Evolutionary conservation across 2,797 vertebrate species (phyloP).

Genomic region (Leptodactylus fallax): DNA sequence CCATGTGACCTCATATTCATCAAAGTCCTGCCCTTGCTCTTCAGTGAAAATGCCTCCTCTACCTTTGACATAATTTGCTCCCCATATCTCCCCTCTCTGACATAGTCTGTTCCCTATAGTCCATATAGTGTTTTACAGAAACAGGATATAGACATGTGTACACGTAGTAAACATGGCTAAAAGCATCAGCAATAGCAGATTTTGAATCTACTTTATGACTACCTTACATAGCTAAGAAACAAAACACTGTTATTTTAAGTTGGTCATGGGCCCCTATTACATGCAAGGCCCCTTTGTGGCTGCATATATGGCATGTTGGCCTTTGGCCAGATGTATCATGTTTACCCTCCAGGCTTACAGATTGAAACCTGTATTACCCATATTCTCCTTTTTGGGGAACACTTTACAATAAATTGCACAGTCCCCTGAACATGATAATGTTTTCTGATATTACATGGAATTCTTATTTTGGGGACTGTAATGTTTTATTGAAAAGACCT

Average conservation of each 20-base stretch:
- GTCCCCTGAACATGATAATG: not conserved
- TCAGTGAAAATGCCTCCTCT: no score
- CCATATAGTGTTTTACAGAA: no score
- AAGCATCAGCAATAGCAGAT: no score
- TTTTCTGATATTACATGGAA: not conserved
- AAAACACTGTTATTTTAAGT: not conserved
- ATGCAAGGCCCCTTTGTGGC: not conserved
- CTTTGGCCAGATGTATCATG: not conserved
- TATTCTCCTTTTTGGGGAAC: not conserved
- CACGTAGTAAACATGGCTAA: no score
- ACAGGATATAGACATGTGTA: no score
- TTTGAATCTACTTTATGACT: no score
- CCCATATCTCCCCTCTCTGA: no score
- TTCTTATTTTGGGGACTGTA: not conserved
- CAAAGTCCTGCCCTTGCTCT: no score
- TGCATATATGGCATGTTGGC: not conserved
- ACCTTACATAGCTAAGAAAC: no score
- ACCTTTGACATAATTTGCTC: no score
- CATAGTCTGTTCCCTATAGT: no score
- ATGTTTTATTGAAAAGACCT: not conserved
- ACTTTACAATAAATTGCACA: not conserved
- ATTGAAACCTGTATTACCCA: not conserved
- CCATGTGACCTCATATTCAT: no score
- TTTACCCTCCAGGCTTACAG: not conserved
- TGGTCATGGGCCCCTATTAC: not conserved